Percentiles rank a stretch among this genome's conserved stretches.
These are phyloP conservation scores for Sander lucioperca DNA, from an alignment of 2,113 vertebrate species.

Conservation along the genomic window DNA sequence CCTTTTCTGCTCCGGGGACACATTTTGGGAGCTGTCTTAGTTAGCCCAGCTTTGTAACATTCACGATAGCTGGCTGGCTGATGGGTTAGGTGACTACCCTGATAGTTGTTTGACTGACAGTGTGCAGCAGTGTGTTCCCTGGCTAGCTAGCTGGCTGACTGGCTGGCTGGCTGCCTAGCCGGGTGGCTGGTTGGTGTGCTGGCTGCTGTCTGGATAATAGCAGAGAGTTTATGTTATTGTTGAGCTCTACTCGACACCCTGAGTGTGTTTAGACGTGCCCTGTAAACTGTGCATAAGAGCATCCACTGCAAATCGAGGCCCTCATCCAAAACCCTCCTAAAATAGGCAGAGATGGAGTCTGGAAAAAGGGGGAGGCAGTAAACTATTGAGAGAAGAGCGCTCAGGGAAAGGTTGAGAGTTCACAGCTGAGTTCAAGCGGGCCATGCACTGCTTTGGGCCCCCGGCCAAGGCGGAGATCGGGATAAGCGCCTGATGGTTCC, in stretches of 20 bases:
- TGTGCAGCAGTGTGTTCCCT: conserved; percentile 25
- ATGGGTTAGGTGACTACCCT: conserved; percentile 14
- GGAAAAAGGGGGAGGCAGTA: conserved; percentile 39
- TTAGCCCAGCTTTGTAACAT: conserved; percentile 38
- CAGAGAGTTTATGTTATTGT: conserved; percentile 65
- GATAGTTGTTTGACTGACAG: conserved; percentile 36
- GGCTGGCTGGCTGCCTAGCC: conserved; percentile 22
- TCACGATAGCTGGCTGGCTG: conserved; percentile 17
- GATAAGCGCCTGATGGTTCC: conserved; percentile 77
- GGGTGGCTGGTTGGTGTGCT: conserved; percentile 42
- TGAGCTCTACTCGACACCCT: conserved; percentile 55
- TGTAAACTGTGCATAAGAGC: conserved; percentile 69
- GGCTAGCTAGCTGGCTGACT: conserved; percentile 13
- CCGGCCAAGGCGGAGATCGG: conserved; percentile 72
- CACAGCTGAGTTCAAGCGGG: conserved; percentile 72
- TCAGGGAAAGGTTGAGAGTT: conserved; percentile 73
- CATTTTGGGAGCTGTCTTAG: conserved; percentile 20
- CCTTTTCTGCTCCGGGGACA: conserved; percentile 27
- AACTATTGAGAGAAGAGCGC: conserved; percentile 46
- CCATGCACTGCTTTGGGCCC: conserved; percentile 61
- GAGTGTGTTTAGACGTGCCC: conserved; percentile 67
- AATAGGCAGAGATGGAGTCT: conserved; percentile 59
- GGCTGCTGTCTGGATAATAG: conserved; percentile 52
- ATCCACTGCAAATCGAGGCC: conserved; percentile 48
- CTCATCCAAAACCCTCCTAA: conserved; percentile 57